A percentile compares a stretch with the other conserved stretches of the same genome.
Conservation (phyloP, 1,140 invertebrate genomes). For the Danaus melanippus region DNA sequence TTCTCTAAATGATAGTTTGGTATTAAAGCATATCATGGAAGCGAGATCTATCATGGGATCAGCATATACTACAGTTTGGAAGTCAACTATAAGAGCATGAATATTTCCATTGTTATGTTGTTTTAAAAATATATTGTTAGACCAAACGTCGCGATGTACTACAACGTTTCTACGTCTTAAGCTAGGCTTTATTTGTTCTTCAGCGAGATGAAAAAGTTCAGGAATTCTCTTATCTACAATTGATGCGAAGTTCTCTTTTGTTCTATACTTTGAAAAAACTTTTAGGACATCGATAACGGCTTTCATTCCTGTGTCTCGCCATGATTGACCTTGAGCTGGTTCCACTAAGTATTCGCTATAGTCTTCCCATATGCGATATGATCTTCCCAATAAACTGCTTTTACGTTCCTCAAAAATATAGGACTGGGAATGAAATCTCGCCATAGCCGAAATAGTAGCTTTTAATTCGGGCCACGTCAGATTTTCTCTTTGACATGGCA, state of each 20-base stretch:
- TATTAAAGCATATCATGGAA: conserved; percentile 70
- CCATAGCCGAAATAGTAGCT: conserved; percentile 68
- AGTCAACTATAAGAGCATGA: conserved; percentile 74
- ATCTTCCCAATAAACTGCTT: conserved; percentile 48
- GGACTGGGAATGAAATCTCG: conserved; percentile 72
- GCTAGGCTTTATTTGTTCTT: conserved; percentile 64
- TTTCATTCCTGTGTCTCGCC: conserved; percentile 59
- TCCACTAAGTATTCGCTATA: conserved; percentile 69
- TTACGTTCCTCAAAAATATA: conserved; percentile 69
- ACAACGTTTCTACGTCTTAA: conserved; percentile 71
- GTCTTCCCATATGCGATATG: conserved; percentile 63
- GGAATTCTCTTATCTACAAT: conserved; percentile 35
- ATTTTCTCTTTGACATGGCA: conserved; percentile 32
- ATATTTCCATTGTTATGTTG: conserved; percentile 46
- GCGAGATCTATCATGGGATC: conserved; percentile 70
- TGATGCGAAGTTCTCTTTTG: conserved; percentile 27
- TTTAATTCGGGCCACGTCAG: conserved; percentile 67
- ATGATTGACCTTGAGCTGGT: conserved; percentile 38
- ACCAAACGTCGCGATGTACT: conserved; percentile 76
- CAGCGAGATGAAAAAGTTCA: conserved; percentile 51
- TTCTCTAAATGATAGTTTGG: conserved; percentile 52
- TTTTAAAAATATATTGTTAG: conserved; percentile 77
- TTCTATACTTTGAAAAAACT: conserved; percentile 45
- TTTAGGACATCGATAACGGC: conserved; percentile 66
- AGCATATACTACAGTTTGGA: conserved; percentile 74